A percentile compares a stretch with the other conserved stretches of the same genome.
Conservation (phyloP, 1,140 invertebrate species). For the Caenorhabditis tropicalis region DNA sequence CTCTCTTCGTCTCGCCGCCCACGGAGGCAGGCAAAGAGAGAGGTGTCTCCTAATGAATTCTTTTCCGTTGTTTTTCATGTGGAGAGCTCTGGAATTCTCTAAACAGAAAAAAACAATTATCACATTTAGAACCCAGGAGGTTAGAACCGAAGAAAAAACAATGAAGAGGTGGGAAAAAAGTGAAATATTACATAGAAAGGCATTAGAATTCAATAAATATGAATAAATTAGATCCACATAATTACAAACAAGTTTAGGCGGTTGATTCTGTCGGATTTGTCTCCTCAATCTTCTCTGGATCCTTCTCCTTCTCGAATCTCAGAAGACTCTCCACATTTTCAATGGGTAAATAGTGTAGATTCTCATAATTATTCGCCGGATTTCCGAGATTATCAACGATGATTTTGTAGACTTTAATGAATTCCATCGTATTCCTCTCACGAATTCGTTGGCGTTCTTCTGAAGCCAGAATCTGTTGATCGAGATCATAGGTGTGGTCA, state of each 20-base stretch:
- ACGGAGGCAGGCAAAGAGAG: too few relatives aligned
- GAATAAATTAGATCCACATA: neutral
- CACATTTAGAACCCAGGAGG: neutral
- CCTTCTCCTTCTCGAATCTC: conserved; percentile 10
- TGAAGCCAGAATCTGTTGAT: conserved; percentile 2
- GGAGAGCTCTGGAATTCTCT: neutral
- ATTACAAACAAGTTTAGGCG: conserved; percentile 1
- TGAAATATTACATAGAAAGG: neutral
- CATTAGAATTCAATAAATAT: neutral
- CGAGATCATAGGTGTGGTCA: conserved; percentile 35
- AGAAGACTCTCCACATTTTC: conserved; percentile 8
- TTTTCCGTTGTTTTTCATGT: too few relatives aligned
- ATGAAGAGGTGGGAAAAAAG: neutral
- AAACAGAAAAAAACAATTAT: neutral
- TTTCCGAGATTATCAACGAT: neutral
- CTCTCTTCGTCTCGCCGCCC: neutral
- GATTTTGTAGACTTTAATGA: conserved; percentile 24
- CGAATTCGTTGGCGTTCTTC: conserved; percentile 34
- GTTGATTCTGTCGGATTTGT: neutral
- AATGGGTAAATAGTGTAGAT: conserved; percentile 15
- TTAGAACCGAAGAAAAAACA: neutral
- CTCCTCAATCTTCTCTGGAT: neutral
- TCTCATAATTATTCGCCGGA: neutral
- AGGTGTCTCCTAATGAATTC: too few relatives aligned
- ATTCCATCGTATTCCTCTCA: neutral